Evolutionary conservation across 2,113 vertebrate species (phyloP), one percentile per base, ranked within the genome.

Genomic region (Lophotis ruficrista): DNA sequence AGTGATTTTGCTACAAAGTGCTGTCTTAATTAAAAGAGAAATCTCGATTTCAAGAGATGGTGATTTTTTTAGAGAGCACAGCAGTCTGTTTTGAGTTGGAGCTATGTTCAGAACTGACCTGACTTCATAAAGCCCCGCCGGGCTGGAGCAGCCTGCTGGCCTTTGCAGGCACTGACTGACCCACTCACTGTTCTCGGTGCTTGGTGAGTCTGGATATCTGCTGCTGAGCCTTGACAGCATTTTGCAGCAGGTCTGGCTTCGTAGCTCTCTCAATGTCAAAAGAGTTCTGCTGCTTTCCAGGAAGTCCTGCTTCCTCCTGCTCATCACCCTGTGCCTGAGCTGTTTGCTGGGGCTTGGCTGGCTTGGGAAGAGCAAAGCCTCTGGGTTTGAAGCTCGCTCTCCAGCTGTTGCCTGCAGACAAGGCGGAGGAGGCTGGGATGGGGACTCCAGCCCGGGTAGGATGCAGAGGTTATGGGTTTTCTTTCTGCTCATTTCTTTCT

Each of bases 171-270:
- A 7, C 25, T 0, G 0, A 14, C 38, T 0, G 2, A 31, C 7
- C 18, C 0, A 0, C 13, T 54, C 0, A 0, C 54, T 10, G 14
- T 7, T 10, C 3, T 6, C 0, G 16, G 35, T 6, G 19, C 81
- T 33, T 8, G 1, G 28, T 0, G 0, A 14, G 17, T 38, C 54
- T 9, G 69, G 28, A 0, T 21, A 37, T 22, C 16, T 12, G 48
- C 1, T 2, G 19, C 15, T 4, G 31, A 71, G 31, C 43, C 66
- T 12, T 12, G 13, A 13, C 4, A 37, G 11, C 48, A 3, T 10
- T 37, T 51, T 0, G 0, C 68, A 35, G 80, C 60, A 38, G 27
- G 10, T 53, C 14, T 31, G 4, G 30, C 38, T 37, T 51, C 1
- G 16, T 25, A 58, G 22, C 11, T 56, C 35, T 27, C 41, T 14